Evolutionary conservation across 2,113 vertebrate genomes (phyloP).

Genomic region (Leptobrachium ailaonicum): DNA sequence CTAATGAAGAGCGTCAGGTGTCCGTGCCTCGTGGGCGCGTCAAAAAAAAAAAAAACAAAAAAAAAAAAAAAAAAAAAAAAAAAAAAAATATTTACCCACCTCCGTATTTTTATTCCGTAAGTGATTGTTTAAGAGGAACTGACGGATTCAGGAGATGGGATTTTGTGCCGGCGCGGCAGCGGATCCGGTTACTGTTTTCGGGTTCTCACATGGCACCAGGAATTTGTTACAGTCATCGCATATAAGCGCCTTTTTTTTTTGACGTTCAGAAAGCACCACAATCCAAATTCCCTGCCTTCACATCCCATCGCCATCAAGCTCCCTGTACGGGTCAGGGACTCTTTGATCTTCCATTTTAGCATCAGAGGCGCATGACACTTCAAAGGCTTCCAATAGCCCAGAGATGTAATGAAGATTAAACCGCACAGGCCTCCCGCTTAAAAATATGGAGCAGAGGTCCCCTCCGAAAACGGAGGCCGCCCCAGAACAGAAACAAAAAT

Average conservation of each 20-base stretch:
- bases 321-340: slow-evolving; percentile 31
- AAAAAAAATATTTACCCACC: too few relatives aligned
- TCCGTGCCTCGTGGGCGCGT: too few relatives aligned
- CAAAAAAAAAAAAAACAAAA: not conserved
- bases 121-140: not conserved
- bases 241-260: slow-evolving; percentile 35
- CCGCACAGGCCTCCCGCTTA: slow-evolving; percentile 13
- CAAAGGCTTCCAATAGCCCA: slow-evolving; percentile 44
- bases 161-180: slow-evolving; percentile 9
- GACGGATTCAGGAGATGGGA: not conserved
- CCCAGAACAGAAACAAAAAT: too few relatives aligned
- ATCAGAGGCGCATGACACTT: slow-evolving; percentile 45
- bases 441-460: too few relatives aligned
- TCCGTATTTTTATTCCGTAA: too few relatives aligned
- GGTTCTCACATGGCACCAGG: slow-evolving; percentile 34
- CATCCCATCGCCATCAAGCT: slow-evolving; percentile 45
- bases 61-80: not conserved
- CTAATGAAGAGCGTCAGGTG: too few relatives aligned
- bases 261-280: slow-evolving; percentile 37
- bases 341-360: slow-evolving; percentile 50
- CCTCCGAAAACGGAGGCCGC: too few relatives aligned
- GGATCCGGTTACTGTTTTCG: slow-evolving; percentile 12
- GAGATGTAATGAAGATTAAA: slow-evolving; percentile 46
- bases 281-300: slow-evolving; percentile 34
- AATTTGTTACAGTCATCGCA: slow-evolving; percentile 36